Evolutionary conservation across 2,888 invertebrate species (phyloP), one percentile per base, ranked within the genome.

Genomic region (Branchellion lobata): DNA sequence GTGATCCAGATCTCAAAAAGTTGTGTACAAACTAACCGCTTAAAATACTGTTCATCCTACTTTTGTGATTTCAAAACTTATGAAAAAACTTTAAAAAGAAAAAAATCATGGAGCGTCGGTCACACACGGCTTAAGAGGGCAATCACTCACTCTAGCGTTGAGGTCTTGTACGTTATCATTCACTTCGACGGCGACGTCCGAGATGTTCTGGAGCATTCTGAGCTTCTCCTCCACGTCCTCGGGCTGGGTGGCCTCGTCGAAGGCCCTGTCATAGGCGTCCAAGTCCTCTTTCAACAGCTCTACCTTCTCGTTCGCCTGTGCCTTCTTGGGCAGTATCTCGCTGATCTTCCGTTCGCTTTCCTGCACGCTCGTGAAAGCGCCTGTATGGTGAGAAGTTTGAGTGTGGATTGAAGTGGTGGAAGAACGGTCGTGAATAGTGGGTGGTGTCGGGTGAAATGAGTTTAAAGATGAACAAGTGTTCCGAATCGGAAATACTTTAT

Each of bases 71-170:
- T 57, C 21, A 18, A 24, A 8, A 57, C 5, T 8, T 5, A 24
- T 18, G 61, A 57, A 57, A n/a, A 57, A 57, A 24, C n/a, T 5
- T 57, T 18, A 18, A 47, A 47, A 47, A 47, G 18, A 47, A 47
- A 47, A 47, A 78, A 18, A 8, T 68, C 78, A 18, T 29, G 47
- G n/a, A 68, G 34, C 65, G n/a, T 36, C 78, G 24, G 29, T 36
- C n/a, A n/a, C n/a, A n/a, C n/a, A n/a, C n/a, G n/a, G n/a, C n/a
- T n/a, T n/a, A n/a, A n/a, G n/a, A n/a, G n/a, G n/a, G n/a, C n/a
- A n/a, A n/a, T 24, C 79, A 53, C 61, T 57, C 21, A 57, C 61
- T n/a, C 5, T 3, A n/a, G 61, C 3, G 21, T n/a, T 57, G 24
- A 57, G 24, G n/a, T 57, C 61, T 3, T 24, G 3, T 3, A 24